A percentile compares a stretch with the other conserved stretches of the same genome.
These are phyloP conservation scores for Craterocephalus amniculus DNA, from an alignment of 2,797 vertebrate genomes.

Conservation along the genomic window DNA sequence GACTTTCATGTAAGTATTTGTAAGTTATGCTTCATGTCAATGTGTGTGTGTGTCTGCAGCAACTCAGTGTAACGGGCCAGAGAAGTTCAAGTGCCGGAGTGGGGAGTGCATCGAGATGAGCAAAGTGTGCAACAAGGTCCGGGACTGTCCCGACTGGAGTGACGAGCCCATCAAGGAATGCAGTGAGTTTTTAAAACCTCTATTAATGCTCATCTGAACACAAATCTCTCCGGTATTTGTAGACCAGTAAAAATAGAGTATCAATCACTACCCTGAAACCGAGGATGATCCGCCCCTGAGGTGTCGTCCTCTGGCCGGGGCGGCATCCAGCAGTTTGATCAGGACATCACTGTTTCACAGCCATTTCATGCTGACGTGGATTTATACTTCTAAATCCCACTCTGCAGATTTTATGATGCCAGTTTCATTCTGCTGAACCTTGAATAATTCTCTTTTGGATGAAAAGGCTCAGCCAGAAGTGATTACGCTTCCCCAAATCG, in stretches of 20 bases:
- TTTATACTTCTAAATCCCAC: conserved; percentile 4
- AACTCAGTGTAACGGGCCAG: conserved; percentile 92
- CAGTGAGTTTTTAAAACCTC: conserved; percentile 83
- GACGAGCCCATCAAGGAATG: conserved; percentile 96
- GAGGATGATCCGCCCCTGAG: no score
- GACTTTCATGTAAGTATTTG: no score
- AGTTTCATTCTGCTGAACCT: not conserved
- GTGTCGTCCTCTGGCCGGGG: not conserved
- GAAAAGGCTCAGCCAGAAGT: conserved; percentile 24
- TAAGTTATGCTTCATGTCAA: not conserved
- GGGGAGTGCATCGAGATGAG: conserved; percentile 95
- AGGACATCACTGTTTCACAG: conserved; percentile 6
- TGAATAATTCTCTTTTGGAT: conserved; percentile 56
- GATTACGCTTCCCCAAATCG: conserved; percentile 4
- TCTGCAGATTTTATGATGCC: not conserved
- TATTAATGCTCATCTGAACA: not conserved
- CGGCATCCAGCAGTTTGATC: not conserved
- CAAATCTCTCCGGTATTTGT: no score
- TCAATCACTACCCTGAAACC: no score
- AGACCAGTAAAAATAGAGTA: no score
- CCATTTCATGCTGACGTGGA: conserved; percentile 17
- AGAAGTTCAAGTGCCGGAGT: conserved; percentile 95
- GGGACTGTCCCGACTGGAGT: conserved; percentile 97
- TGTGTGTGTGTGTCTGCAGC: conserved; percentile 69
- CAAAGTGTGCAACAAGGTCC: conserved; percentile 93